Evolutionary conservation across 1,140 invertebrate genomes (phyloP), one percentile per base, ranked within the genome.

Genomic region (Penaeus vannamei): DNA sequence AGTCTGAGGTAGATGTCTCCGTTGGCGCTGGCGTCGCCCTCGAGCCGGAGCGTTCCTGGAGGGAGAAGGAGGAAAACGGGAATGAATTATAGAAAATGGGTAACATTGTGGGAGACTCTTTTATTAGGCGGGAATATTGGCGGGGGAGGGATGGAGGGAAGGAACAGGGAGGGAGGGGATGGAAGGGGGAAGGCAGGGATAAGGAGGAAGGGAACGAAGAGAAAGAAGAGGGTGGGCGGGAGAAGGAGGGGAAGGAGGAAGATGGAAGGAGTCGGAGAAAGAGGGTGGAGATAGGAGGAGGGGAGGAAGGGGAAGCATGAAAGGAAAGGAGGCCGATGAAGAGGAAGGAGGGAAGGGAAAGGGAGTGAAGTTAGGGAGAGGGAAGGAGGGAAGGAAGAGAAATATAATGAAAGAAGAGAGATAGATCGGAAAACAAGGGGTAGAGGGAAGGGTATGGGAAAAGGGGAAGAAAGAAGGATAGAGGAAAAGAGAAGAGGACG

Each of bases 1-100:
- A 98, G 93, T 59, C 95, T 94, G 53, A 98, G 94, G 23, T 95
- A 95, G 59, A 98, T 98, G 92, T 97, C 96, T 19, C 96, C 97
- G 64, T 72, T 79, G 17, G 46, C 60, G 32, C 95, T 94, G 14
- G 97, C 95, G 93, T 98, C 96, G 0, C 97, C 97, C 91, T 97
- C 95, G 26, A 98, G 96, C 36, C 95, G 95, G 29, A 98, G 92
- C 23, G 95, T 94, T 29, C 95, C 95, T 95, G 92, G 12, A 85
- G 90, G 81, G 85, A 53, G 20, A 69, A 53, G 42, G 61, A 90
- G 29, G 80, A 77, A 32, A 59, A 84, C 66, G n/a, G 32, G 26
- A 72, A 14, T 2, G 64, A 19, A 46, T 3, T 29, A 23, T 42
- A 72, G 26, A 42, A 23, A 46, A 12, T n/a, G 29, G 0, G 83